phyloP scores from a whole-genome alignment of 2,888 invertebrate species.

The Phragmatobia fuliginosa region DNA sequence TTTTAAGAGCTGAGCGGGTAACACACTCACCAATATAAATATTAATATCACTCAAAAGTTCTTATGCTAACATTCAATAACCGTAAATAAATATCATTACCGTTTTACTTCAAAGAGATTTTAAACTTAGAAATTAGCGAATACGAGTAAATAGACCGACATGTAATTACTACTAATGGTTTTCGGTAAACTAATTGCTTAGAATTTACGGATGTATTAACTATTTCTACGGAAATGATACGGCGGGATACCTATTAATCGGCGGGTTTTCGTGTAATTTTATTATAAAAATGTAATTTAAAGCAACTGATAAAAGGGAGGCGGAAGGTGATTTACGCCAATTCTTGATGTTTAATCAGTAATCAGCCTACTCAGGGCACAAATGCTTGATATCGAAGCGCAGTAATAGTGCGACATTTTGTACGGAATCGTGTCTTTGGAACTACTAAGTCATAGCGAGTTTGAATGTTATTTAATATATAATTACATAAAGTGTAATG shows the following conservation, averaged over 20 bases:
- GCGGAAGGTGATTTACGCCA: too few relatives aligned
- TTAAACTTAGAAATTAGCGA: neutral
- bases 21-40: neutral
- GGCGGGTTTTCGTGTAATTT: too few relatives aligned
- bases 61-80: neutral
- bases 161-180: neutral
- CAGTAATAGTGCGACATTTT: too few relatives aligned
- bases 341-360: too few relatives aligned
- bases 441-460: too few relatives aligned
- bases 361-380: too few relatives aligned
- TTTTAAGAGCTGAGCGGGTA: neutral
- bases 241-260: neutral
- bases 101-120: neutral
- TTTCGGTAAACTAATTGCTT: neutral
- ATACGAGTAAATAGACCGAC: neutral
- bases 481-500: too few relatives aligned
- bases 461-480: too few relatives aligned
- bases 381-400: too few relatives aligned
- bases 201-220: neutral
- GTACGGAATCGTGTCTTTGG: too few relatives aligned
- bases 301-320: too few relatives aligned
- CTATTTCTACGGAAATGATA: neutral
- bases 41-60: neutral
- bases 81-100: neutral
- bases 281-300: too few relatives aligned